Conservation (phyloP, 2,113 vertebrate genomes). For the Paratilapia polleni region DNA sequence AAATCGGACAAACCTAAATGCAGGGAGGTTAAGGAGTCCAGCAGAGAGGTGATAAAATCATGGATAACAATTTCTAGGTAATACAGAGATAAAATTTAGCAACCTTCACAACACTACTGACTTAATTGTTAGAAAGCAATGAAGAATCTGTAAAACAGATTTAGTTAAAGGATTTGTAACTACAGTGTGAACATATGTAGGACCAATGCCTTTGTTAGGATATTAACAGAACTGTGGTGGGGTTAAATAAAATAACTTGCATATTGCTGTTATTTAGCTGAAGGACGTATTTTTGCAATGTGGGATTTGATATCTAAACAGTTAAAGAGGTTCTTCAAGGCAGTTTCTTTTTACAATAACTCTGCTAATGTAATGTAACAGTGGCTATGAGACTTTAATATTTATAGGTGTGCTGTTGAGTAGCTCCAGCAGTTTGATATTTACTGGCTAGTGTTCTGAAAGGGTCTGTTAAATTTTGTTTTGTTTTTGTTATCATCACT, state of each 20-base stretch:
- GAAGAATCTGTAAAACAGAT: no score
- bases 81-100: no score
- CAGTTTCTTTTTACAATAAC: background rate
- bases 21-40: no score
- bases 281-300: background rate
- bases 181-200: no score
- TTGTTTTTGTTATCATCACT: background rate
- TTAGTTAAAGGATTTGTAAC: no score
- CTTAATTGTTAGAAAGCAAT: no score
- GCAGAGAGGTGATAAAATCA: no score
- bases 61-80: no score
- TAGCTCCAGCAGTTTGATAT: background rate
- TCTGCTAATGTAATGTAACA: background rate
- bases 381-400: background rate
- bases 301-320: background rate
- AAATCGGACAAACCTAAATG: no score
- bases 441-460: background rate
- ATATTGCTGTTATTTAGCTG: background rate
- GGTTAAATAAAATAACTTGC: background rate
- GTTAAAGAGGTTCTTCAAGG: background rate
- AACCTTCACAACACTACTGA: no score
- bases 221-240: background rate
- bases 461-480: background rate
- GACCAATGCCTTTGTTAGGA: rapidly evolving
- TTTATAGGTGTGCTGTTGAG: background rate